phyloP scores from a whole-genome alignment of 2,888 invertebrate species.

The Geophilus truncorum region DNA sequence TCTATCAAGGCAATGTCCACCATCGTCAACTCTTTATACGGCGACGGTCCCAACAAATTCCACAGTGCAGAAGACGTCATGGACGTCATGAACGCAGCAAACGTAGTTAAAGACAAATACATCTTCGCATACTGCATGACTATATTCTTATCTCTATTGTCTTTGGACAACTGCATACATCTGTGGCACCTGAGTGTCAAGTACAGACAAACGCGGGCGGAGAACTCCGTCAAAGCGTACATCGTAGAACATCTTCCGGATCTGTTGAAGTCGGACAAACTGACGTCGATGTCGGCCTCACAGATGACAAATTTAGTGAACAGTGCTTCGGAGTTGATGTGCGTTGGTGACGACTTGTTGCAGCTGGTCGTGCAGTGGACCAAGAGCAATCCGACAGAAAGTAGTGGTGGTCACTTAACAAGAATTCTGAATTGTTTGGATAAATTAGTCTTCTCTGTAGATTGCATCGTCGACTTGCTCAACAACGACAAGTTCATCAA shows the following conservation, averaged over 20 bases:
- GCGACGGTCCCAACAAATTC: neutral
- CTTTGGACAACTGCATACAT: neutral
- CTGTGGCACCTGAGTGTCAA: neutral
- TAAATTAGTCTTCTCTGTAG: neutral
- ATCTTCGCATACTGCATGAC: neutral
- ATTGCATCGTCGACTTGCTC: neutral
- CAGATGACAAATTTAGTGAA: neutral
- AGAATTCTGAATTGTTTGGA: neutral
- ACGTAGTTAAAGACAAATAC: neutral
- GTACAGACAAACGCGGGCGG: neutral
- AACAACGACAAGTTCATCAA: neutral
- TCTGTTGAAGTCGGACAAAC: neutral
- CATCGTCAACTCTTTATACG: neutral
- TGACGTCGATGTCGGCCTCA: neutral
- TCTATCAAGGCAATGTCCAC: neutral
- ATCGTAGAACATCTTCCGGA: neutral
- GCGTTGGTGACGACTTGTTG: neutral
- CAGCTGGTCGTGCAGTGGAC: neutral
- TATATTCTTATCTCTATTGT: neutral
- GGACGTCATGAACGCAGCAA: neutral
- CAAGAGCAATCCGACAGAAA: neutral
- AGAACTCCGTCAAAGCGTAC: neutral
- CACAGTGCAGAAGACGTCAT: neutral
- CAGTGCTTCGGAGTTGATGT: neutral
- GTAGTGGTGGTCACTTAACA: neutral